phyloP scores from a whole-genome alignment of 1,140 invertebrate genomes.

The Lordiphosa mommai region DNA sequence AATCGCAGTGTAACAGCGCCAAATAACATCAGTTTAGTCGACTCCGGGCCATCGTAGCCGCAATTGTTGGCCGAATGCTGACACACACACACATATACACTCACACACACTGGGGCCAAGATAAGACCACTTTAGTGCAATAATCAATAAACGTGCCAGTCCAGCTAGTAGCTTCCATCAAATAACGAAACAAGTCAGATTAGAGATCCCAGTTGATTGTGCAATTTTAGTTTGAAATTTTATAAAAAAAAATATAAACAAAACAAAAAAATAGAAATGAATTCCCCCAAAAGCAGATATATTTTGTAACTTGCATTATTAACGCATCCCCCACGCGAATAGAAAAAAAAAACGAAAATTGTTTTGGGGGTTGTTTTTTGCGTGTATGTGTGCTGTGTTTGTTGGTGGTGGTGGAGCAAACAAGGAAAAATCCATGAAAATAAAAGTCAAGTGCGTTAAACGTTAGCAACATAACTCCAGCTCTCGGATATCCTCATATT shows the following conservation, averaged over 20 bases:
- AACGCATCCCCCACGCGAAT: constrained; percentile 17
- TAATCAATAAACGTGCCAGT: constrained; percentile 69
- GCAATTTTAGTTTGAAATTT: constrained; percentile 47
- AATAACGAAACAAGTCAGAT: constrained; percentile 20
- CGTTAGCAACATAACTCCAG: constrained; percentile 5
- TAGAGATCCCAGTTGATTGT: constrained; percentile 60
- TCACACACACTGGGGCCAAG: constrained; percentile 15
- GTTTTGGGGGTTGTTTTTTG: constrained; percentile 48
- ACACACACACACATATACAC: constrained; percentile 17
- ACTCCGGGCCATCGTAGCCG: constrained; percentile 45
- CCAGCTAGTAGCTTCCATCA: constrained; percentile 35
- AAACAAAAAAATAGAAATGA: background rate
- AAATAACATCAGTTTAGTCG: constrained; percentile 52
- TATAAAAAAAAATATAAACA: background rate
- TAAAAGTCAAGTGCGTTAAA: constrained; percentile 49
- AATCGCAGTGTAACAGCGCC: constrained; percentile 6
- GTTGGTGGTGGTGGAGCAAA: constrained; percentile 8
- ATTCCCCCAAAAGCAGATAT: background rate
- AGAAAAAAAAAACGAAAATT: no score
- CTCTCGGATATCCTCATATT: constrained; percentile 25
- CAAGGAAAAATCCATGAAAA: constrained; percentile 58
- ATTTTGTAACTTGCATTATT: constrained; percentile 54
- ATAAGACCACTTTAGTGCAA: constrained; percentile 54
- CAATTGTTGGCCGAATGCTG: constrained; percentile 22
- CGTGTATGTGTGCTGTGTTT: background rate